Conservation (phyloP, 2,797 vertebrate genomes). For the Gymnothorax reevesii region DNA sequence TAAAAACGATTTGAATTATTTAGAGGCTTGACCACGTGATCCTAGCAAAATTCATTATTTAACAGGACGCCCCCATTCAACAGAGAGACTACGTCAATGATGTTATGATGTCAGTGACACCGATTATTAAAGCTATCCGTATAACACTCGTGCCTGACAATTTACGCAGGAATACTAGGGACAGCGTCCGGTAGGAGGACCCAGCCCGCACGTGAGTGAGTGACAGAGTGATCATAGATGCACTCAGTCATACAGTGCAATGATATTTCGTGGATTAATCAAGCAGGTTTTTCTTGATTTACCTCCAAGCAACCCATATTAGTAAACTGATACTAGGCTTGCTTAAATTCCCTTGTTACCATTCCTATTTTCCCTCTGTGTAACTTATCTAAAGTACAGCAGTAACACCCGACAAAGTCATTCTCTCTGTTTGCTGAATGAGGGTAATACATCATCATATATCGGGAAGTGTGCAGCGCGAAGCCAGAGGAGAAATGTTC, state of each 20-base stretch:
- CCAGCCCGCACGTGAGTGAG: neutral
- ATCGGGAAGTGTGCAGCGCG: neutral
- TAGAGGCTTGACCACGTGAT: conserved; percentile 29
- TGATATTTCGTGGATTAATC: neutral
- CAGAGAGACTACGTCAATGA: conserved; percentile 14
- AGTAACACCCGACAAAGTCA: neutral
- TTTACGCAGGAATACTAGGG: neutral
- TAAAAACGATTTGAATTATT: conserved; percentile 38
- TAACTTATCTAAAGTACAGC: neutral
- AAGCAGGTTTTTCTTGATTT: neutral
- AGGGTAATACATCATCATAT: neutral
- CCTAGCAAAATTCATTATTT: conserved; percentile 35
- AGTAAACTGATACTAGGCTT: neutral
- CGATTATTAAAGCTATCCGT: conserved; percentile 22
- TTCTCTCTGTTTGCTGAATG: neutral
- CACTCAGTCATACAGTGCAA: neutral
- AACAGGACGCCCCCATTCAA: conserved; percentile 31
- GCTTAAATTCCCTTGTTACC: neutral
- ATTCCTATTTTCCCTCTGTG: neutral
- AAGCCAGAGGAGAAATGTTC: neutral
- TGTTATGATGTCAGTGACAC: conserved; percentile 27
- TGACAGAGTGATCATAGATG: neutral
- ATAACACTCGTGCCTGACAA: neutral
- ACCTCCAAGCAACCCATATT: neutral
- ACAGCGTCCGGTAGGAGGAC: neutral